Evolutionary conservation across 1,140 invertebrate genomes (phyloP), one percentile per base, ranked within the genome.

Genomic region (Epicauta chinensis): DNA sequence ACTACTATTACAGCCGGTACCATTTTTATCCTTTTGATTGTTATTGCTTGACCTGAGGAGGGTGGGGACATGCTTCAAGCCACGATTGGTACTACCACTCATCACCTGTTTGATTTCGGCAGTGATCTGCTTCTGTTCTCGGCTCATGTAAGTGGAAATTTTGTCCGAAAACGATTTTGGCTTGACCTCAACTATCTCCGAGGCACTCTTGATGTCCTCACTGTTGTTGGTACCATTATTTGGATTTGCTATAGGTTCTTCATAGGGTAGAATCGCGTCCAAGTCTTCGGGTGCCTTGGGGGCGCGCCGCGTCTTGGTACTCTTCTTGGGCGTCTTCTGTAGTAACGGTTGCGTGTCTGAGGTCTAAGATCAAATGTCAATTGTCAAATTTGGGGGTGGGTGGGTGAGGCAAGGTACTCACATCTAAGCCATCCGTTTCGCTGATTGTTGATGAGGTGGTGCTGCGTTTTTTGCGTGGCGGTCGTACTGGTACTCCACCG

Each of bases 371-470:
- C 2, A 17, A 23, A 41, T 41, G 5, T 14, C 37, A 17, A 32
- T 2, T 12, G 35, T 48, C 14, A 40, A 53, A 35, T 13, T n/a
- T n/a, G n/a, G n/a, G n/a, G n/a, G n/a, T n/a, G n/a, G n/a, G n/a
- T n/a, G n/a, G n/a, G n/a, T n/a, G n/a, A n/a, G n/a, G n/a, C 14
- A 38, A 16, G 35, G 11, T 52, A 61, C 58, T 56, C 56, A 66
- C 64, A 41, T 59, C 75, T 13, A 69, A 67, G 46, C 72, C 70
- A 50, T 81, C 80, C 53, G 75, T 80, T 50, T 80, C 78, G 30
- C 77, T 78, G 49, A 77, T 78, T 4, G 77, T 53, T 2, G 80
- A 80, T 51, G 76, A 81, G 23, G 72, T 74, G 12, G 78, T 75
- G 45, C 75, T 72, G 52, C 79, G 73, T 63, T 79, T 79, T 44